A percentile compares a stretch with the other conserved stretches of the same genome.
phyloP scores from a whole-genome alignment of 2,113 vertebrate genomes.

The Apodemus speciosus region DNA sequence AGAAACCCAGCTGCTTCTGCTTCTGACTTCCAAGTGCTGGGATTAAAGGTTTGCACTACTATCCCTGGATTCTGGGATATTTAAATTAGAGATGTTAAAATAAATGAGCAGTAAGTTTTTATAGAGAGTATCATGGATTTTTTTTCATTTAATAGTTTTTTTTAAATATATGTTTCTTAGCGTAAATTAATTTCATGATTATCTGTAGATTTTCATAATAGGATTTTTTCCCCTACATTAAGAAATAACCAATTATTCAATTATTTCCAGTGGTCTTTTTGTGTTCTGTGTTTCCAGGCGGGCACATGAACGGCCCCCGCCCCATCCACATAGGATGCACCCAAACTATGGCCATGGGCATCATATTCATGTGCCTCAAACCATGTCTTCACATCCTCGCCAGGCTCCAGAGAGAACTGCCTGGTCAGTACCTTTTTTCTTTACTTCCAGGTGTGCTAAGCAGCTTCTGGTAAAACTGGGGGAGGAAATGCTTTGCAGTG shows the following conservation, averaged over 20 bases:
- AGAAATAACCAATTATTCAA: slow-evolving; percentile 70
- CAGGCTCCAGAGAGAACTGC: slow-evolving; percentile 96
- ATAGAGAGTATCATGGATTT: neutral
- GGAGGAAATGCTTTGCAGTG: neutral
- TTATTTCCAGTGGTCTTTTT: slow-evolving; percentile 79
- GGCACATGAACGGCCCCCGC: slow-evolving; percentile 97
- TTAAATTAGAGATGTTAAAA: slow-evolving; percentile 1
- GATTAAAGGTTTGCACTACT: neutral
- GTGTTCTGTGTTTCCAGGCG: slow-evolving; percentile 87
- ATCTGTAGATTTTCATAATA: slow-evolving; percentile 57
- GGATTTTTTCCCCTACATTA: slow-evolving; percentile 42
- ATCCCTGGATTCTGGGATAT: neutral
- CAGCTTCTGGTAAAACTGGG: neutral
- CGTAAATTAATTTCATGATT: slow-evolving; percentile 35
- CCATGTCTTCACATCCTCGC: slow-evolving; percentile 98
- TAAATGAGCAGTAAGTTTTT: slow-evolving; percentile 48
- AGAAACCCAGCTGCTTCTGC: neutral
- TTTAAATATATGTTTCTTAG: neutral
- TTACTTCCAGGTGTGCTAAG: slow-evolving; percentile 21
- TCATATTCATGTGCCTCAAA: slow-evolving; percentile 99
- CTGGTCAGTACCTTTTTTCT: slow-evolving; percentile 89
- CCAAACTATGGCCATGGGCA: slow-evolving; percentile 99
- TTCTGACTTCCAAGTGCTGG: neutral
- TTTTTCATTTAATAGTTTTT: slow-evolving; percentile 15
- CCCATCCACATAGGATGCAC: slow-evolving; percentile 99